Evolutionary conservation across 2,888 invertebrate species (phyloP), one percentile per base, ranked within the genome.

Genomic region (Argyra leucocephala): DNA sequence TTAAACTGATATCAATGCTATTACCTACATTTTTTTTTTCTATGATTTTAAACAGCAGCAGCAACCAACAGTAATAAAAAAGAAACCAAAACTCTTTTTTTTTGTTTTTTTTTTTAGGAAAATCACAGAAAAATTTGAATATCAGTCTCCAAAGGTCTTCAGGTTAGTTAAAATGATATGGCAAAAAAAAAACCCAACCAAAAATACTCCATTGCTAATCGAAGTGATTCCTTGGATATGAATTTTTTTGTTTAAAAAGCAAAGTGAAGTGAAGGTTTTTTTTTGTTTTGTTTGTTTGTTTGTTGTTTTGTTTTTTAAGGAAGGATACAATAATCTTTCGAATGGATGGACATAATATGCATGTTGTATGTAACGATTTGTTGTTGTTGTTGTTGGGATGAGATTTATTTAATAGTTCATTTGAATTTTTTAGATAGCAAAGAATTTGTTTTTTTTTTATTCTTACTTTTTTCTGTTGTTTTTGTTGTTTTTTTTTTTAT

Each of bases 361-460:
- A 48, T 48, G 48, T 48, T 48, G 48, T 31, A 31, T 31, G 31
- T n/a, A n/a, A n/a, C 31, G 10, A 31, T 31, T 31, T 31, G 31
- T 31, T 31, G 48, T 3, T 26, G 26, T 37, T 37, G 7, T 37
- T 37, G 15, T 37, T 48, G n/a, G 48, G 48, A 18, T 48, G 48
- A 48, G 48, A 48, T 48, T 48, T 48, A 48, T 48, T 48, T 48
- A 48, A 48, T 48, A 48, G 48, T 48, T 48, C 48, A 48, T 48
- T 48, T 48, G 48, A 48, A 48, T 48, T 48, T 48, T 48, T 48
- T 48, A 48, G 48, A 48, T 48, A 48, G 48, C 18, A 48, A 4
- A 9, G 15, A 48, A 48, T 18, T 48, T 48, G 5, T 15, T 18
- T 48, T 37, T 18, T 48, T 37, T 12, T 37, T 37, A 12, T 15